Conservation (phyloP, 2,797 vertebrate genomes). For the Florisuga fusca region DNA sequence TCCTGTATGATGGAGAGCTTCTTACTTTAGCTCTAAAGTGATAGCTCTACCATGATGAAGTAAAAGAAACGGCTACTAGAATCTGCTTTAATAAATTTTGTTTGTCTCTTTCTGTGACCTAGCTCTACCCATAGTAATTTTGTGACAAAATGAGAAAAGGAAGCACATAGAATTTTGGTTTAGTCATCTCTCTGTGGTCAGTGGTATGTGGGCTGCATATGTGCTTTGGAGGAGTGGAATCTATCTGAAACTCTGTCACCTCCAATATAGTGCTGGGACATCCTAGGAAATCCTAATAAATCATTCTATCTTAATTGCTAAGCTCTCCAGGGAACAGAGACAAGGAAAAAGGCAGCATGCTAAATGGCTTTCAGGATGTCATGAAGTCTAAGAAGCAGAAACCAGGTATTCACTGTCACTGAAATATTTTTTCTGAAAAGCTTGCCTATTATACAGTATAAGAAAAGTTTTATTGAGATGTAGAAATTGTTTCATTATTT, state of each 20-base stretch:
- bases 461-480: background rate
- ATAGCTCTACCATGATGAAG: background rate
- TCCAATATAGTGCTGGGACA: background rate
- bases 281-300: slow-evolving; percentile 41
- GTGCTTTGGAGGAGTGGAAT: background rate
- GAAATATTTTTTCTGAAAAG: background rate
- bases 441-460: background rate
- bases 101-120: background rate
- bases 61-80: background rate
- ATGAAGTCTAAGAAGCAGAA: slow-evolving; percentile 38
- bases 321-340: background rate
- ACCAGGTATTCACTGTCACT: background rate
- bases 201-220: background rate
- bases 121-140: background rate
- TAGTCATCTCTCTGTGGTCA: background rate
- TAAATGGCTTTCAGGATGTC: background rate
- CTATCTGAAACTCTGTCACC: background rate
- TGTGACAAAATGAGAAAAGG: background rate
- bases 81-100: background rate
- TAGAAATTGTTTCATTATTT: background rate
- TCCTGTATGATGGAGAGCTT: background rate
- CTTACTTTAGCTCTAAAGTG: background rate
- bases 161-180: background rate
- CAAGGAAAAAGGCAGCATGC: background rate
- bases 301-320: slow-evolving; percentile 35